Evolutionary conservation across 2,888 invertebrate genomes (phyloP).

Genomic region (Synanthedon andrenaeformis): DNA sequence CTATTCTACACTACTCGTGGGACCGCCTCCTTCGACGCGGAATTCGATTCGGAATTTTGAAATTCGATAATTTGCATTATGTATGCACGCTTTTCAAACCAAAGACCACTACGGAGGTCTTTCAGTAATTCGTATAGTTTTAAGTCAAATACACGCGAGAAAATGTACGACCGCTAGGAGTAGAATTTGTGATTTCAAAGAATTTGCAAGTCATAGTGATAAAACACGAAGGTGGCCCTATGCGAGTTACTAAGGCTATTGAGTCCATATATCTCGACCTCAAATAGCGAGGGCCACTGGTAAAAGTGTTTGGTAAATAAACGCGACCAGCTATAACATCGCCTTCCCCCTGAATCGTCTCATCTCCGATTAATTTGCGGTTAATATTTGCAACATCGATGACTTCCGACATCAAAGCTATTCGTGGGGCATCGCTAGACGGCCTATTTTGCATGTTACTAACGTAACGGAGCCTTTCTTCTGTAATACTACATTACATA

Average conservation of each 20-base stretch:
- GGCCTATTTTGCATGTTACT: not conserved
- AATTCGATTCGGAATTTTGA: slow-evolving; percentile 6
- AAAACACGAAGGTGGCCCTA: slow-evolving; percentile 3
- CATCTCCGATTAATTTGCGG: not conserved
- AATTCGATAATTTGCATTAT: slow-evolving; percentile 5
- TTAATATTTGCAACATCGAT: not conserved
- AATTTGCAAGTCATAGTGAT: slow-evolving; percentile 1
- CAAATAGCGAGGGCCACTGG: slow-evolving; percentile 5
- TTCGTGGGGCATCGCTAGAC: not conserved
- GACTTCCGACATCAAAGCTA: not conserved
- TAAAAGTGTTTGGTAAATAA: slow-evolving; percentile 4
- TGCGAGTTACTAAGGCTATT: slow-evolving; percentile 4
- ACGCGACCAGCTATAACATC: slow-evolving; percentile 2
- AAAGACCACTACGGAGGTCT: not conserved
- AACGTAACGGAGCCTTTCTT: slow-evolving; percentile 3
- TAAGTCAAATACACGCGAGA: not conserved
- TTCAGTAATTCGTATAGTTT: not conserved
- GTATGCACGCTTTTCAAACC: slow-evolving; percentile 3
- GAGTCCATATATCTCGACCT: slow-evolving; percentile 4
- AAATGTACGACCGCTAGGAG: not conserved
- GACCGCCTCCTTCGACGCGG: slow-evolving; percentile 2
- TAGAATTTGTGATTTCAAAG: slow-evolving; percentile 2
- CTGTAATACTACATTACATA: slow-evolving; percentile 5
- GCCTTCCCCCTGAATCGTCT: slow-evolving; percentile 2
- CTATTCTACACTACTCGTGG: slow-evolving; percentile 3